Conservation (phyloP, 1,140 invertebrate species). For the Eubasilissa regina region DNA sequence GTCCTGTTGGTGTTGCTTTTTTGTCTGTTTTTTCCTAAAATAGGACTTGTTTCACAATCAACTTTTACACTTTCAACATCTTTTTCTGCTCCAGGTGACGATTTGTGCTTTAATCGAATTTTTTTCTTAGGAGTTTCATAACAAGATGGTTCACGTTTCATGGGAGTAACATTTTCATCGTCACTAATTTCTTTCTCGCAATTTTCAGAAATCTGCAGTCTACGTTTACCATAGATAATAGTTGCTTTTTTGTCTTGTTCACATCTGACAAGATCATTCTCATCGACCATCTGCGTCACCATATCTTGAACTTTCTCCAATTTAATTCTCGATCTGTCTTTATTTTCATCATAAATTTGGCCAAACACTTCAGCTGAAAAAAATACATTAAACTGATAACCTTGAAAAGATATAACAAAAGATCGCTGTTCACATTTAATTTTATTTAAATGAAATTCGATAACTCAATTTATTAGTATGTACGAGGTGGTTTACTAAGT, state of each 20-base stretch:
- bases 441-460: no score
- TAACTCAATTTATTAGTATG: no score
- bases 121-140: constrained; percentile 24
- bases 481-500: no score
- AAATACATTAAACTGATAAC: constrained; percentile 4
- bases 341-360: constrained; percentile 32
- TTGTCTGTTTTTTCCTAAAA: constrained; percentile 45
- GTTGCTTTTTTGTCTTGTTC: neutral
- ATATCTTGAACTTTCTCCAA: constrained; percentile 50
- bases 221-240: constrained; percentile 29
- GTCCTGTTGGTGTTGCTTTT: constrained; percentile 8
- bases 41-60: constrained; percentile 38
- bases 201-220: neutral
- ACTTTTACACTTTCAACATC: neutral
- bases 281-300: constrained; percentile 46
- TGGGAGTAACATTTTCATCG: neutral
- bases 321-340: constrained; percentile 11
- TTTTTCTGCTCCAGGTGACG: neutral
- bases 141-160: neutral
- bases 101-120: neutral
- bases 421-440: no score
- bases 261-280: constrained; percentile 1
- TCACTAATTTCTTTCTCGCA: neutral
- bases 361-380: constrained; percentile 47
- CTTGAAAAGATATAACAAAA: no score